Conservation (phyloP, 2,797 vertebrate genomes). For the Acomys russatus region DNA sequence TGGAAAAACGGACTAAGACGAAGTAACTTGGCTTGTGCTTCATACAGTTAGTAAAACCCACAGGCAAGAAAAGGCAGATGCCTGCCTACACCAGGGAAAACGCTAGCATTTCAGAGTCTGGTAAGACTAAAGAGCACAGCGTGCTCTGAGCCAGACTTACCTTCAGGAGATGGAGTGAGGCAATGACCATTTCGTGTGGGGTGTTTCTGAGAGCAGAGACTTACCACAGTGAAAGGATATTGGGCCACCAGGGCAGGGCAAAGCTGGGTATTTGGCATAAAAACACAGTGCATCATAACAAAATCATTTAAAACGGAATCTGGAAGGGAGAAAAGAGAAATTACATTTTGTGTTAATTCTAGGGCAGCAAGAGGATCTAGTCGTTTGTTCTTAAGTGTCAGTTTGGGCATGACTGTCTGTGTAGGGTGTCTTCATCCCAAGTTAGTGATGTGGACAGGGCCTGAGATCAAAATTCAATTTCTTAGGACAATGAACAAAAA, state of each 20-base stretch:
- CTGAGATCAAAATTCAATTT: constrained; percentile 39
- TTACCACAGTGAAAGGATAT: constrained; percentile 94
- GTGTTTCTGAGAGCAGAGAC: neutral
- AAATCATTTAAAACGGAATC: constrained; percentile 97
- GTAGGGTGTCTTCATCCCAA: constrained; percentile 1
- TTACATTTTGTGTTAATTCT: constrained; percentile 63
- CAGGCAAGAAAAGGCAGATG: neutral
- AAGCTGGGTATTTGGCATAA: constrained; percentile 97
- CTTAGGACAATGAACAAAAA: constrained; percentile 3
- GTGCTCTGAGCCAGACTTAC: neutral
- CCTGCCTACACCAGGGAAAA: neutral
- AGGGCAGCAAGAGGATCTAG: constrained; percentile 45
- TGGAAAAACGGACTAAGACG: neutral
- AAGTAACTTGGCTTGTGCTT: neutral
- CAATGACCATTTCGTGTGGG: accelerated
- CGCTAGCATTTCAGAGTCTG: neutral
- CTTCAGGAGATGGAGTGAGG: constrained; percentile 12
- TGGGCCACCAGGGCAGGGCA: constrained; percentile 96
- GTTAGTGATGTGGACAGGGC: neutral
- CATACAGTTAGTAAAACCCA: neutral
- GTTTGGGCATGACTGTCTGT: neutral
- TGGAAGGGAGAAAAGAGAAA: constrained; percentile 86
- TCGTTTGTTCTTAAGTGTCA: constrained; percentile 1
- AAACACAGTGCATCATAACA: constrained; percentile 98
- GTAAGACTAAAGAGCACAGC: neutral